These are phyloP conservation scores for Sinocyclocheilus grahami DNA, from an alignment of 2,113 vertebrate species.

Conservation along the genomic window DNA sequence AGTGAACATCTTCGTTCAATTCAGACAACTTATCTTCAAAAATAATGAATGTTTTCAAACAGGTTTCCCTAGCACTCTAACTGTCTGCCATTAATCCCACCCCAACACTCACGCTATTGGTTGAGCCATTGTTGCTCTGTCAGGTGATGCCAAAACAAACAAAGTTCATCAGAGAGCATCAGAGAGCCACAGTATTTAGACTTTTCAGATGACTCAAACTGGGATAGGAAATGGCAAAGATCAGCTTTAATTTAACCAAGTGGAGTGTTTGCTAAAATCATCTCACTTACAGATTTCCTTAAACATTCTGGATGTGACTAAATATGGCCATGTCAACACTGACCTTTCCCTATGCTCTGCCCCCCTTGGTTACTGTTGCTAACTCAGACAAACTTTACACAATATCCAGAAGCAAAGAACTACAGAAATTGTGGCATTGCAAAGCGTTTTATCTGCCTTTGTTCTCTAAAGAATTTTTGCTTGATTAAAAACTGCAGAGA, in stretches of 20 bases:
- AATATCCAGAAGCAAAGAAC: not conserved
- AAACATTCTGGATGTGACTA: not conserved
- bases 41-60: not conserved
- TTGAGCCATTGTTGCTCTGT: too few relatives aligned
- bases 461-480: not conserved
- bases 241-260: too few relatives aligned
- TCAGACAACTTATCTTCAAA: not conserved
- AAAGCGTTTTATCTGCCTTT: not conserved
- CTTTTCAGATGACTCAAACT: too few relatives aligned
- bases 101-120: not conserved
- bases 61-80: not conserved
- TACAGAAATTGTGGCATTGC: not conserved
- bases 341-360: not conserved
- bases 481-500: not conserved
- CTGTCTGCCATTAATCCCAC: too few relatives aligned
- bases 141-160: too few relatives aligned
- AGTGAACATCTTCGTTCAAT: not conserved
- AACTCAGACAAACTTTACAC: not conserved
- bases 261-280: too few relatives aligned
- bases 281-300: too few relatives aligned
- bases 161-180: too few relatives aligned
- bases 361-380: not conserved
- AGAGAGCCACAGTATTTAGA: too few relatives aligned
- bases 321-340: not conserved
- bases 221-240: too few relatives aligned